These are phyloP conservation scores for Ricordea florida DNA, from an alignment of 92 coral and sea anemone genomes.

Conservation along the genomic window DNA sequence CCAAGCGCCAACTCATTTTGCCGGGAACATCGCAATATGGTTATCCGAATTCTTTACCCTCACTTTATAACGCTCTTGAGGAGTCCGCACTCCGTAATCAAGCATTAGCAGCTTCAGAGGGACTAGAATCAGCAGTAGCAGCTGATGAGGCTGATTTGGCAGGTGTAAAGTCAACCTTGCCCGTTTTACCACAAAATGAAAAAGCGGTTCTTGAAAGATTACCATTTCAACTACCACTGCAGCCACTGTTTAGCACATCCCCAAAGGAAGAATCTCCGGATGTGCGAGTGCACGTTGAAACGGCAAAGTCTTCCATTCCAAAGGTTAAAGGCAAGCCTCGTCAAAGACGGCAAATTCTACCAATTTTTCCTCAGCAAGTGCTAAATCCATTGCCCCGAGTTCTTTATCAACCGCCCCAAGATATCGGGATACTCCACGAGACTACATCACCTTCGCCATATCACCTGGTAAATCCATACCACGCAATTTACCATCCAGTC, in stretches of 20 bases:
- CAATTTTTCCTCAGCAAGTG: constrained; percentile 44
- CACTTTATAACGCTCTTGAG: constrained; percentile 19
- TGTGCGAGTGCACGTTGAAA: constrained; percentile 85
- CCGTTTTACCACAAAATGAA: not conserved
- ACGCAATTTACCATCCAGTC: not conserved
- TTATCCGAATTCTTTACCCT: constrained; percentile 23
- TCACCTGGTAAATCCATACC: constrained; percentile 30
- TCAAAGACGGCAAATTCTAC: constrained; percentile 59
- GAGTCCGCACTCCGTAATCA: constrained; percentile 34
- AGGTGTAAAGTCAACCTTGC: not conserved
- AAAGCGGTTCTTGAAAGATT: not conserved
- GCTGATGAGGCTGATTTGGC: constrained; percentile 2
- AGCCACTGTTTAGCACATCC: not conserved
- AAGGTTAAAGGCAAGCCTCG: constrained; percentile 16
- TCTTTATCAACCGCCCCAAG: constrained; percentile 7
- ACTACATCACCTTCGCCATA: constrained; percentile 16
- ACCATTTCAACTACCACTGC: not conserved
- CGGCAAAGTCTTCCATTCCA: constrained; percentile 83
- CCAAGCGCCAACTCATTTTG: constrained; percentile 23
- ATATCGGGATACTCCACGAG: not conserved
- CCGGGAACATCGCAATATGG: constrained; percentile 10
- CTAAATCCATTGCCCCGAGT: constrained; percentile 36
- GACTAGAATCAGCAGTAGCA: not conserved
- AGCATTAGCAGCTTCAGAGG: constrained; percentile 10
- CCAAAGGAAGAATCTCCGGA: constrained; percentile 49